Conservation (phyloP, 2,113 vertebrate genomes). For the Pyxicephalus adspersus region DNA sequence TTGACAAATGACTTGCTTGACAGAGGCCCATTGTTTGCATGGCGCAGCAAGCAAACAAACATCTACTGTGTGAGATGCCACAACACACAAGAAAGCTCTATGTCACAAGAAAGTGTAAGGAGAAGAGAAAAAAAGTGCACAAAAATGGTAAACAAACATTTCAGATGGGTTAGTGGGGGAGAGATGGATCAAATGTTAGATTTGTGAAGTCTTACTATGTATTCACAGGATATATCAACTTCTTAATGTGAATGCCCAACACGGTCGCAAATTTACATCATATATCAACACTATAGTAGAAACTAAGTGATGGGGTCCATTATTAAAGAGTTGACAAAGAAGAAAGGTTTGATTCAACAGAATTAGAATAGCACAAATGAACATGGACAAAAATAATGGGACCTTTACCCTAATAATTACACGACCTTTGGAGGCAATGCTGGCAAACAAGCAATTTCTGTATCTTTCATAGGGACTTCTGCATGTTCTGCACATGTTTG, state of each 20-base stretch:
- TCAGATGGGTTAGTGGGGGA: conserved; percentile 40
- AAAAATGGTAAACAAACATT: conserved; percentile 46
- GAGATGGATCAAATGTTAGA: not conserved
- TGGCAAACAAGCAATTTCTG: too few species aligned
- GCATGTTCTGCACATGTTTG: too few species aligned
- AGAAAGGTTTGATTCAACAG: too few species aligned
- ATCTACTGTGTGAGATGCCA: conserved; percentile 50
- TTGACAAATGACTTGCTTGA: conserved; percentile 34
- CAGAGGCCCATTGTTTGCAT: conserved; percentile 42
- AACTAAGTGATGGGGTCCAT: too few species aligned
- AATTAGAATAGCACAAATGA: too few species aligned
- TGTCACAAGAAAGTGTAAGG: conserved; percentile 6
- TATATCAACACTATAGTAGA: too few species aligned
- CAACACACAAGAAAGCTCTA: conserved; percentile 45
- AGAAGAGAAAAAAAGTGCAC: not conserved
- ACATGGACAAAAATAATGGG: too few species aligned
- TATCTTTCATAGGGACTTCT: too few species aligned
- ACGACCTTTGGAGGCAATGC: too few species aligned
- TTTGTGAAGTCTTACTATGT: too few species aligned
- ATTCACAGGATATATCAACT: not conserved
- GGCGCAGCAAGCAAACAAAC: conserved; percentile 42
- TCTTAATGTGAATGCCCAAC: not conserved
- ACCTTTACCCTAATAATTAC: too few species aligned
- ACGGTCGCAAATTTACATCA: not conserved
- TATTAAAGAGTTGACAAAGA: too few species aligned